These are phyloP conservation scores for Chlamydotis undulata DNA, from an alignment of 2,113 vertebrate genomes.

Conservation along the genomic window DNA sequence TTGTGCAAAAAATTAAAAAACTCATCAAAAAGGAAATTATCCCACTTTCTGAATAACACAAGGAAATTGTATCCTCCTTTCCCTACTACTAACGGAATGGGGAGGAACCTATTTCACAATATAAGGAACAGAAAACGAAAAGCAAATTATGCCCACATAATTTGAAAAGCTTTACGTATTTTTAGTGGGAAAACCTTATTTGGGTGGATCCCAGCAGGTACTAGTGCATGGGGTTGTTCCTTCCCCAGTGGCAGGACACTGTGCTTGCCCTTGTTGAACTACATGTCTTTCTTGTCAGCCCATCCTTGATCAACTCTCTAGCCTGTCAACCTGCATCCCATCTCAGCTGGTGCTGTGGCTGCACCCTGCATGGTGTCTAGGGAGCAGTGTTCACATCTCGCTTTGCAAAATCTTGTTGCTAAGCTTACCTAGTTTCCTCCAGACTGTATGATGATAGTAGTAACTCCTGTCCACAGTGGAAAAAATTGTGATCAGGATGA, in stretches of 20 bases:
- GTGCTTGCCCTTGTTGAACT: not conserved
- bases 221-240: not conserved
- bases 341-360: not conserved
- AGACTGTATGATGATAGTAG: not conserved
- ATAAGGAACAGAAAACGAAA: not conserved
- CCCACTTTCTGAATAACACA: not conserved
- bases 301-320: not conserved
- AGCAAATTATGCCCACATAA: not conserved
- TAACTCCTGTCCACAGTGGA: not conserved
- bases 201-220: not conserved
- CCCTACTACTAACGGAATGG: not conserved
- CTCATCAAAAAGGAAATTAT: not conserved
- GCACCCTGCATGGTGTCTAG: too few relatives aligned
- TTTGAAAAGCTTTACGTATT: not conserved
- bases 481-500: not conserved
- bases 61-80: not conserved
- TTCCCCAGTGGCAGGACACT: not conserved
- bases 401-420: not conserved
- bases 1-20: not conserved
- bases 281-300: not conserved
- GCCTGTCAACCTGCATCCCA: rapidly evolving
- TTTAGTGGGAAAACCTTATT: not conserved
- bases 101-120: not conserved
- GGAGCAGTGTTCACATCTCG: not conserved
- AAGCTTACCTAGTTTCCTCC: not conserved